Conservation (phyloP, 2,888 invertebrate species). For the Melikaiella ostensackeni region DNA sequence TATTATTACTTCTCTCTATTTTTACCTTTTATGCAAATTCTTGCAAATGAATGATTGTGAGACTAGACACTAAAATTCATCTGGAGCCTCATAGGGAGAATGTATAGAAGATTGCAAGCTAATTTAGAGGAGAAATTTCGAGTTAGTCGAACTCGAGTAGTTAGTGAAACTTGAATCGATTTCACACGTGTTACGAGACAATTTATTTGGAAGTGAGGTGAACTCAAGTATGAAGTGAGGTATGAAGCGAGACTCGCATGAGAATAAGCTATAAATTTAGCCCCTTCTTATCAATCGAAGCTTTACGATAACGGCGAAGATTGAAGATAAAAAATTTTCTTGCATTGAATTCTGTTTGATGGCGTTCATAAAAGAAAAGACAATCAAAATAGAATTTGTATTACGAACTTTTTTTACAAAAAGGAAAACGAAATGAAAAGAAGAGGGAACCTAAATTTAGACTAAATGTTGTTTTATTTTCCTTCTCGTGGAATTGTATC, state of each 20-base stretch:
- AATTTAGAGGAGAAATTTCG: constrained; percentile 36
- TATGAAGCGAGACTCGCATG: constrained; percentile 31
- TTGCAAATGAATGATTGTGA: neutral
- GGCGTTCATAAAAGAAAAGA: neutral
- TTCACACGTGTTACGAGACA: constrained; percentile 38
- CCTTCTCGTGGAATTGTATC: too few species aligned
- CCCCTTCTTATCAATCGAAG: constrained; percentile 23
- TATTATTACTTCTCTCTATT: neutral
- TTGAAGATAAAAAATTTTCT: constrained; percentile 18
- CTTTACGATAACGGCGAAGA: constrained; percentile 24
- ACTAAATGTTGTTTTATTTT: neutral
- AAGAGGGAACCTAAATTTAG: constrained; percentile 5
- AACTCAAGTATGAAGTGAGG: constrained; percentile 32
- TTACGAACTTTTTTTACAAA: neutral
- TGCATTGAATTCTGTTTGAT: constrained; percentile 1
- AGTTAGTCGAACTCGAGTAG: constrained; percentile 36
- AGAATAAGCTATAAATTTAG: constrained; percentile 31
- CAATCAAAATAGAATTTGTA: constrained; percentile 9
- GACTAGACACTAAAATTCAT: constrained; percentile 30
- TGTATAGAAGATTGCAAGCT: constrained; percentile 28
- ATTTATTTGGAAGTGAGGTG: constrained; percentile 38
- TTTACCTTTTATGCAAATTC: constrained; percentile 4
- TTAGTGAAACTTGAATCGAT: constrained; percentile 38
- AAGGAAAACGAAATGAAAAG: too few species aligned
- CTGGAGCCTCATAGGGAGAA: neutral